Evolutionary conservation across 2,888 invertebrate species (phyloP).

Genomic region (Blomia tropicalis): DNA sequence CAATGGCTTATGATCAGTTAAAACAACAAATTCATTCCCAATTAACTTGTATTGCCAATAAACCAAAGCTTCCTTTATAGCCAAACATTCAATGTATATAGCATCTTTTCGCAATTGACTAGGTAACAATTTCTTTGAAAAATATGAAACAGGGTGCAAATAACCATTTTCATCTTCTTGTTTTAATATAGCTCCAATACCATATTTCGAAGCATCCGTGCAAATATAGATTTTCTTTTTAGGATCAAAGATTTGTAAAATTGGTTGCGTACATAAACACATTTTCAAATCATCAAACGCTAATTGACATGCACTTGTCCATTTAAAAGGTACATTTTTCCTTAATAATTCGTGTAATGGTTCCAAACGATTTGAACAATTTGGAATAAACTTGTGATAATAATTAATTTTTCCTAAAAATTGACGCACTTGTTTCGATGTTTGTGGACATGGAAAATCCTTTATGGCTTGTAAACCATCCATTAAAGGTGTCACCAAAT

Average conservation of each 20-base stretch:
- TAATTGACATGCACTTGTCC: not conserved
- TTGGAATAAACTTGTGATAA: conserved; percentile 1
- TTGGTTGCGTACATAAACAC: not conserved
- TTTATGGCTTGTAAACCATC: no score
- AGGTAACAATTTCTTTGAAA: not conserved
- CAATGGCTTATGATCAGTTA: conserved; percentile 20
- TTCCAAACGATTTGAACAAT: not conserved
- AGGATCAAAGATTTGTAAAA: not conserved
- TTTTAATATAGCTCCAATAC: not conserved
- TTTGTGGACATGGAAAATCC: no score
- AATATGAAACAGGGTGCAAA: conserved; percentile 1
- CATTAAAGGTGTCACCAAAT: not conserved
- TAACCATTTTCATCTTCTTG: not conserved
- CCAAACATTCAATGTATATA: conserved; percentile 28
- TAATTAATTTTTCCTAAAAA: conserved; percentile 2
- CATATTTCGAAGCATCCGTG: not conserved
- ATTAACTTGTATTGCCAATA: conserved; percentile 25
- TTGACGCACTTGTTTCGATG: no score
- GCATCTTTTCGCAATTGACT: conserved; percentile 29
- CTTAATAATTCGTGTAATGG: not conserved
- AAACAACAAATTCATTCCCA: conserved; percentile 11
- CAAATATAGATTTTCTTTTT: not conserved
- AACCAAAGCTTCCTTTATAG: conserved; percentile 27
- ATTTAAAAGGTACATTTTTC: not conserved
- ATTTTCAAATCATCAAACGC: conserved; percentile 3